Conservation (phyloP, 2,113 vertebrate genomes). For the Phrynosoma platyrhinos region DNA sequence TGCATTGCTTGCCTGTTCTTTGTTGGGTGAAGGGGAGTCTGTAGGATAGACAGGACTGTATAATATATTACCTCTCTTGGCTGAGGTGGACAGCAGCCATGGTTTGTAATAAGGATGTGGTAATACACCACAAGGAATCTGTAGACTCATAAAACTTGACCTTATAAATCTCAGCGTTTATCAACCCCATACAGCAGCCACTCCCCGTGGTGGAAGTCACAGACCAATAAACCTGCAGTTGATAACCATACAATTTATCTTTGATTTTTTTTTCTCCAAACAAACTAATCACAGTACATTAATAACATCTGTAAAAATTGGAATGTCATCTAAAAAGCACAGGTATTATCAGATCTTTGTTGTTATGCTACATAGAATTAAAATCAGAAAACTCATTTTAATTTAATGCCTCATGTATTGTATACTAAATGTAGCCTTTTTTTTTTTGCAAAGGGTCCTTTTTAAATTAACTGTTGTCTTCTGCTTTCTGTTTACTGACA, state of each 20-base stretch:
- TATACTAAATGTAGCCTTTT: conserved; percentile 37
- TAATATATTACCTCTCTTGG: conserved; percentile 78
- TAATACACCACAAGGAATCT: conserved; percentile 80
- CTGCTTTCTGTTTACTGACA: not conserved
- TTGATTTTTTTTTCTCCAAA: conserved; percentile 57
- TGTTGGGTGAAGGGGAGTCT: not conserved
- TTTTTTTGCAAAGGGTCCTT: conserved; percentile 44
- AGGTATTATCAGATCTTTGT: conserved; percentile 29
- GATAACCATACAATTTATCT: conserved; percentile 72
- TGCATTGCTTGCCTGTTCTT: conserved; percentile 56
- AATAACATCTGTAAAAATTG: conserved; percentile 66
- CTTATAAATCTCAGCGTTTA: conserved; percentile 88
- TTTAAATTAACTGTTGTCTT: conserved; percentile 1
- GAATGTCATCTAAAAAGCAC: conserved; percentile 60
- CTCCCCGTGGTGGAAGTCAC: conserved; percentile 78
- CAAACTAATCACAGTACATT: conserved; percentile 74
- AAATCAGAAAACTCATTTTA: conserved; percentile 34
- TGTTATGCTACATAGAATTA: conserved; percentile 40
- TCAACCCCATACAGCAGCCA: conserved; percentile 85
- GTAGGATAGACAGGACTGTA: conserved; percentile 62
- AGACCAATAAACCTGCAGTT: conserved; percentile 80
- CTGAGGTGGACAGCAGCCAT: conserved; percentile 82
- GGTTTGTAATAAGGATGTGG: conserved; percentile 84
- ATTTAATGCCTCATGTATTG: not conserved
- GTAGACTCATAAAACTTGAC: conserved; percentile 85